phyloP scores from a whole-genome alignment of 2,888 invertebrate species.

The Cerceris rybyensis region DNA sequence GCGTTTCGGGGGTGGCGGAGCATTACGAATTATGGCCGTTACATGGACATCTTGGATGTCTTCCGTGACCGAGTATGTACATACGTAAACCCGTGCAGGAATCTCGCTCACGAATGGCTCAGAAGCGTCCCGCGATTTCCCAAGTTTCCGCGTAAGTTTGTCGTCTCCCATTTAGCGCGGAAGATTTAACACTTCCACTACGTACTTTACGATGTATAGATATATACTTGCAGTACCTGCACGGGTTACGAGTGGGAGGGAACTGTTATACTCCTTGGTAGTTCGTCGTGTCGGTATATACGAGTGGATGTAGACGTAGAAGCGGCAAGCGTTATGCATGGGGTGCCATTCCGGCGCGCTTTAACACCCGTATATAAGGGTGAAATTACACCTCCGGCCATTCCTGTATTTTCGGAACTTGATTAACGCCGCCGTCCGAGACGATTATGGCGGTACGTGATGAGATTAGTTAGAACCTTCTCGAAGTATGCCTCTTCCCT shows the following conservation, averaged over 20 bases:
- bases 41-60: slow-evolving; percentile 45
- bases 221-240: slow-evolving; percentile 57
- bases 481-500: slow-evolving; percentile 44
- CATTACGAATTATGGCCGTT: slow-evolving; percentile 42
- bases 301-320: slow-evolving; percentile 30
- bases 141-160: slow-evolving; percentile 74
- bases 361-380: slow-evolving; percentile 72
- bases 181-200: slow-evolving; percentile 76
- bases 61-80: slow-evolving; percentile 27
- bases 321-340: slow-evolving; percentile 68
- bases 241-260: slow-evolving; percentile 61
- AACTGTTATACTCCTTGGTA: slow-evolving; percentile 43
- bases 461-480: slow-evolving; percentile 61
- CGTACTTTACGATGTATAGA: slow-evolving; percentile 72
- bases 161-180: slow-evolving; percentile 73
- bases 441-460: slow-evolving; percentile 67
- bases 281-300: slow-evolving; percentile 18
- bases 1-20: slow-evolving; percentile 12
- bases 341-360: slow-evolving; percentile 73
- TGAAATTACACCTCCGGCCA: slow-evolving; percentile 71
- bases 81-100: slow-evolving; percentile 40
- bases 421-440: slow-evolving; percentile 70
- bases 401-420: slow-evolving; percentile 74
- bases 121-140: slow-evolving; percentile 69
- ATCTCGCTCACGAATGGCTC: slow-evolving; percentile 56